Conservation (phyloP, 1,140 invertebrate genomes). For the Polypedilum vanderplanki region DNA sequence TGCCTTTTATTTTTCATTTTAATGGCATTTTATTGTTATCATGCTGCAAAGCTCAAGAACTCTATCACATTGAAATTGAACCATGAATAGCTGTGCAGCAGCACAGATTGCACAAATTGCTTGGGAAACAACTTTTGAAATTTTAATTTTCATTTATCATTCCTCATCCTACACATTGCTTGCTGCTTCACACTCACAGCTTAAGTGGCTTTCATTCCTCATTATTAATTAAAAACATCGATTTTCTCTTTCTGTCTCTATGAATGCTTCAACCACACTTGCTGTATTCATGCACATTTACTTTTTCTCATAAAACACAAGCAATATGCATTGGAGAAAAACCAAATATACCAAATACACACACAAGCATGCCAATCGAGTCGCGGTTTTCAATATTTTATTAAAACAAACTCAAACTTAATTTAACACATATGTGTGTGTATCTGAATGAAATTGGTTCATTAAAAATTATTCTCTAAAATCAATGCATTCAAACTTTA, state of each 20-base stretch:
- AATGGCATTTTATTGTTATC: not conserved
- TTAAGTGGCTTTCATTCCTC: constrained; percentile 10
- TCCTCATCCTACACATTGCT: not conserved
- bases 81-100: not conserved
- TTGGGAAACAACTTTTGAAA: not conserved
- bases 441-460: not conserved
- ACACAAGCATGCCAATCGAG: not conserved
- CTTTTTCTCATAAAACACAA: not conserved
- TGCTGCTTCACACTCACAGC: not conserved
- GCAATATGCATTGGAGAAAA: not conserved
- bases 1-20: not conserved
- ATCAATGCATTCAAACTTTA: too few species aligned
- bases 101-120: constrained; percentile 11
- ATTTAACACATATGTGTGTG: not conserved
- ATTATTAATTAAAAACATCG: constrained; percentile 6
- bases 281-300: not conserved
- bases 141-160: not conserved
- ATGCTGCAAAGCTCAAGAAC: not conserved
- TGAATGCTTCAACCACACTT: constrained; percentile 1
- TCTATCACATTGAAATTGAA: not conserved
- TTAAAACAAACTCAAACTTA: not conserved
- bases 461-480: not conserved
- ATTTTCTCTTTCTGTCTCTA: not conserved
- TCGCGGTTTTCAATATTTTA: not conserved
- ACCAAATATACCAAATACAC: not conserved